Base-by-base conservation (phyloP, 1,140 invertebrate genomes). In the Lethocerus indicus region DNA sequence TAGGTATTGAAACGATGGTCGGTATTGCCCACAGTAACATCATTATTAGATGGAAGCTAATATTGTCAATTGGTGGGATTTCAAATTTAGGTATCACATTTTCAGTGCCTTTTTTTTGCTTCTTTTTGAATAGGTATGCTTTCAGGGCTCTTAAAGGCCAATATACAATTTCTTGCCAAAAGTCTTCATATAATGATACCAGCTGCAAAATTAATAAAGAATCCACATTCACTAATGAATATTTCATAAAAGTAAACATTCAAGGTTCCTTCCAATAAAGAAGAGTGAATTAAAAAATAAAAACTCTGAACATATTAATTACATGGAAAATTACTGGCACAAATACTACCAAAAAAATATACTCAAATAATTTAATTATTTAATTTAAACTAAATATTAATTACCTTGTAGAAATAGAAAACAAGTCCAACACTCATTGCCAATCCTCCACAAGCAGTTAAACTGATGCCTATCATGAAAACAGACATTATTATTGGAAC, bases 331-430 rank as follows among this genome's bases (percentile, higher is more conserved):
- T n/a, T n/a, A 12, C n/a, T 35, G n/a, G n/a, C 9, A 35, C 29
- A 35, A 35, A n/a, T 20, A 39, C 29, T n/a, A n/a, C n/a, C n/a
- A n/a, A n/a, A n/a, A n/a, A n/a, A n/a, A n/a, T n/a, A n/a, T n/a
- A n/a, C n/a, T n/a, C n/a, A n/a, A n/a, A n/a, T n/a, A n/a, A n/a
- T n/a, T n/a, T n/a, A n/a, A n/a, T n/a, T n/a, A n/a, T n/a, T n/a
- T n/a, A 16, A 47, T 18, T 26, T 43, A 39, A 42, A 47, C 51
- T 29, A 26, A 14, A 39, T 50, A 47, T 27, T 37, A 59, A 36
- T 55, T 59, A 73, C 70, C 62, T 72, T 69, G 24, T 75, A 54
- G 52, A 74, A 75, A 58, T 75, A 75, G 55, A 74, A 72, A 23
- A 67, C 57, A 35, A 66, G 62, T 16, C 70, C 73, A 40, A 72